phyloP scores from a whole-genome alignment of 2,797 vertebrate genomes.

The Avahi laniger region DNA sequence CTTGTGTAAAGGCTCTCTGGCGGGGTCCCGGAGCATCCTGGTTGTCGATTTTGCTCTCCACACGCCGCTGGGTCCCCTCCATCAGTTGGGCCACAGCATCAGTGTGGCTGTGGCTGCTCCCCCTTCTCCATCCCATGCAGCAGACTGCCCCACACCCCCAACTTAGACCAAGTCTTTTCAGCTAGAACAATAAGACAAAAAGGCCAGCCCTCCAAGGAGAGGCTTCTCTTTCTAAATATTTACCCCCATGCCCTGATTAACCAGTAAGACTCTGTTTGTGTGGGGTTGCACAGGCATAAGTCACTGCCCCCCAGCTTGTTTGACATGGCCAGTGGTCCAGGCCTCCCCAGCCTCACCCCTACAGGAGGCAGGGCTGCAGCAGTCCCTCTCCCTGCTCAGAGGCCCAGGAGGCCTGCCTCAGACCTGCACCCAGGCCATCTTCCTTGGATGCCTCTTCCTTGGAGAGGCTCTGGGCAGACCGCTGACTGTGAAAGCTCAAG shows the following conservation, averaged over 20 bases:
- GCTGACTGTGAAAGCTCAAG: too few relatives aligned
- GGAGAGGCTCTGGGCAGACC: background rate
- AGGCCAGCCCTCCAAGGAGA: slow-evolving; percentile 30
- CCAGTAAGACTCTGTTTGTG: slow-evolving; percentile 59
- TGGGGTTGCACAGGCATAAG: background rate
- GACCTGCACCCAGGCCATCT: too few relatives aligned
- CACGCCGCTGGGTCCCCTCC: background rate
- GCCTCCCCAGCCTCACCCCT: background rate
- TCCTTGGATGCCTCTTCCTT: background rate
- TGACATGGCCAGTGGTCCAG: background rate
- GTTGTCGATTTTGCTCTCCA: background rate
- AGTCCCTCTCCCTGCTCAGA: background rate
- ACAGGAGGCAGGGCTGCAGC: background rate
- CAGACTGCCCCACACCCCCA: background rate
- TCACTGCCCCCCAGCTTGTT: background rate
- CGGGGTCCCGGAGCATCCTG: background rate
- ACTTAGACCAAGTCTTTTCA: slow-evolving; percentile 9
- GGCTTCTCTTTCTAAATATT: slow-evolving; percentile 73
- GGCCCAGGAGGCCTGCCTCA: background rate
- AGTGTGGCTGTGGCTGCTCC: background rate
- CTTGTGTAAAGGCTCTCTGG: background rate
- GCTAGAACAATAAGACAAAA: slow-evolving; percentile 53
- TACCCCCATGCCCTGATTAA: slow-evolving; percentile 47
- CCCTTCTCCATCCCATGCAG: background rate
- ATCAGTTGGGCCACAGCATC: background rate